Evolutionary conservation across 2,888 invertebrate genomes (phyloP), one percentile per base, ranked within the genome.

Genomic region (Blera fallax): DNA sequence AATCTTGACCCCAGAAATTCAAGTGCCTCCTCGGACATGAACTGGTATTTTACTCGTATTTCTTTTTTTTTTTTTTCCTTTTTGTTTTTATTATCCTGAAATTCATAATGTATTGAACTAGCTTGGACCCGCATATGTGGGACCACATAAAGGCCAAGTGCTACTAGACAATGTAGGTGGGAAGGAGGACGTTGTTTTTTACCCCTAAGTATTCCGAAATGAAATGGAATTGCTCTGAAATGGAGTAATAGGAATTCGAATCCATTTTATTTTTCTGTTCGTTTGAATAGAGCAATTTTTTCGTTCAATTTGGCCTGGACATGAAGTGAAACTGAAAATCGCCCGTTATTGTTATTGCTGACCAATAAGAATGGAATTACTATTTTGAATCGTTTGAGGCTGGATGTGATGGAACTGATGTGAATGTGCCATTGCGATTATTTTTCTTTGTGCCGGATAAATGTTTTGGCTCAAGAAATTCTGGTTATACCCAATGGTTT

Each of bases 51-150:
- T 37, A 8, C 11, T 24, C 24, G 24, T 24, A 29, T 64, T 27
- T 45, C 37, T 52, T 37, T 52, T 45, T 64, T 27, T 45, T 52
- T 52, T 37, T 52, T 52, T 34, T 11, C 27, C 14, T 16, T 52
- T 48, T 74, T 45, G 40, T 43, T 74, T 74, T 74, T 74, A 65
- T 37, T 43, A 43, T 69, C 52, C 60, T 52, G 40, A 48, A 52
- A 77, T 60, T 69, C 67, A 77, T 69, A 69, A 77, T 77, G 69
- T 77, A 77, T 77, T 69, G 77, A 58, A 56, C 60, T 21, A 18
- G 7, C 14, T 60, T 18, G 60, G 43, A n/a, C 6, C 27, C 32
- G 37, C 29, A 58, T 58, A 48, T 54, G 29, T 52, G 64, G 11
- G 45, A 64, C 34, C 76, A 37, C 76, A 77, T 67, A 50, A 58